Percentiles rank a stretch among this genome's conserved stretches.
These are phyloP conservation scores for Cactoblastis cactorum DNA, from an alignment of 2,888 invertebrate genomes.

Conservation along the genomic window DNA sequence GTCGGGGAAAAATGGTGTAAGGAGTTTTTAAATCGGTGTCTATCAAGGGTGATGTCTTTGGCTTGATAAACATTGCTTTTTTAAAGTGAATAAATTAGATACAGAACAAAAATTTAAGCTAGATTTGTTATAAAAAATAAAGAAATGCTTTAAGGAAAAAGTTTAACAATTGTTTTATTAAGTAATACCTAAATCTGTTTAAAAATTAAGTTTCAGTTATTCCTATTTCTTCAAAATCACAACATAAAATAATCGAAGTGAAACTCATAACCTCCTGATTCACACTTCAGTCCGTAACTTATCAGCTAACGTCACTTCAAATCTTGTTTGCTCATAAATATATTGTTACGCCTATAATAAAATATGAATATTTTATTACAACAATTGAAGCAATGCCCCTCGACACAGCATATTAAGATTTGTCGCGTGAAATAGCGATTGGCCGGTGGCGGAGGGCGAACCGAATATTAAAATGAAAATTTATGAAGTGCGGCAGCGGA, in stretches of 20 bases:
- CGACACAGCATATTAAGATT: slow-evolving; percentile 33
- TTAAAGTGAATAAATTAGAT: neutral
- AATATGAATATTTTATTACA: slow-evolving; percentile 23
- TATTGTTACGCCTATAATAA: slow-evolving; percentile 12
- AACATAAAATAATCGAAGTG: too few relatives aligned
- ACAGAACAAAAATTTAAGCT: neutral
- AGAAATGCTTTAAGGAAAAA: neutral
- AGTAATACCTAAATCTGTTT: too few relatives aligned
- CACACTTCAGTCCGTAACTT: too few relatives aligned
- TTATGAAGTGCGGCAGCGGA: slow-evolving; percentile 65
- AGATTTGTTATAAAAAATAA: too few relatives aligned
- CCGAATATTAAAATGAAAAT: slow-evolving; percentile 73
- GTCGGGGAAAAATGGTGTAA: slow-evolving; percentile 63
- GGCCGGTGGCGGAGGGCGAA: slow-evolving; percentile 29
- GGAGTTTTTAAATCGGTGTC: slow-evolving; percentile 52
- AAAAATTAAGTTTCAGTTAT: too few relatives aligned
- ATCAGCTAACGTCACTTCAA: neutral
- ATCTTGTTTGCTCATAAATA: slow-evolving; percentile 1
- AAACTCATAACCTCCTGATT: too few relatives aligned
- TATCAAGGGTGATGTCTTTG: slow-evolving; percentile 8
- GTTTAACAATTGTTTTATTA: too few relatives aligned
- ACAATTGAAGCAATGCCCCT: slow-evolving; percentile 24
- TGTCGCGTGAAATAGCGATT: slow-evolving; percentile 32
- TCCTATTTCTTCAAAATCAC: too few relatives aligned
- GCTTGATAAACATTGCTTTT: slow-evolving; percentile 8